Base-by-base conservation (phyloP, 2,113 vertebrate genomes). In the Calyptommatus sinebrachiatus region DNA sequence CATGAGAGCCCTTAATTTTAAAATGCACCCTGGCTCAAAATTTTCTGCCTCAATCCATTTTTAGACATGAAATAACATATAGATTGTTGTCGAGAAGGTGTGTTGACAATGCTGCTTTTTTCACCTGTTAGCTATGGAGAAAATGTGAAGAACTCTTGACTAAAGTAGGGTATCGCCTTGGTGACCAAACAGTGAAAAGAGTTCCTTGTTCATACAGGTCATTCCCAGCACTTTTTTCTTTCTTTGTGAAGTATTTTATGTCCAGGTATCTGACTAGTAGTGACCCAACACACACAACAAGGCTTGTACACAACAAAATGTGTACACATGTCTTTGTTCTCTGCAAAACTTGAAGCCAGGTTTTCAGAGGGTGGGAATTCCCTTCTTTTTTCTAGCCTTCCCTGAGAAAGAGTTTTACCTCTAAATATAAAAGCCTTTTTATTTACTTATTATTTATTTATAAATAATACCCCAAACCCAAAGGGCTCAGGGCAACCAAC, bases 101-200 rank as follows among this genome's bases (percentile, higher is more conserved):
- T 29, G 50, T 29, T 2, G 35, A 57, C 65, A 61, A 11, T 53
- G n/a, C 11, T 63, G 2, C 20, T 69, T 2, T 69, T 71, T 71
- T 18, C 26, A 71, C 26, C 24, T 65, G 9, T 16, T 73, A 73
- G 24, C 8, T 31, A 68, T 74, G 71, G 41, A 26, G 48, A 50
- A 28, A 80, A 57, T 50, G 48, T 20, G 28, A 14, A 74, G 60
- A 11, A n/a, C 63, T 45, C 79, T 74, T 3, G 20, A 53, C 71
- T 80, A 67, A 74, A 80, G 63, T 80, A 71, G 50, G 26, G 45
- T 74, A 74, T 80, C 11, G 9, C 71, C 71, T 80, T 80, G 79
- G 71, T 60, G 71, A 80, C 63, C 29, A 80, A 80, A 80, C 71
- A 73, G 68, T 73, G 71, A 65, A 57, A 41, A 61, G 31, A 35